These are phyloP conservation scores for Pyralis farinalis DNA, from an alignment of 2,888 invertebrate genomes.

Conservation along the genomic window DNA sequence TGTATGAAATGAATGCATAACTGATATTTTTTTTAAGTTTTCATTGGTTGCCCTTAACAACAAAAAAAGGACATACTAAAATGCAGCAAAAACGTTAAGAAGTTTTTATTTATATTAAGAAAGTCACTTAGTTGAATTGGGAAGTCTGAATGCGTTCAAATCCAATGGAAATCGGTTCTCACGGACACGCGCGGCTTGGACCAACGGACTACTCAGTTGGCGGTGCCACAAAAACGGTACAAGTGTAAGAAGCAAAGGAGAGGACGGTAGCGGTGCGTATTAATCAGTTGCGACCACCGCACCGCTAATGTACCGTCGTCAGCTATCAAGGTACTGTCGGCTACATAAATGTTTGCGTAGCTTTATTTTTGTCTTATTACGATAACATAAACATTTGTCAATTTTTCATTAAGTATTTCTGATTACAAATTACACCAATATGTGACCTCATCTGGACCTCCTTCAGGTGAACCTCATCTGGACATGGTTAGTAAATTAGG, in stretches of 20 bases:
- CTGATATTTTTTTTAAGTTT: too few relatives aligned
- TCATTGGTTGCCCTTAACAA: too few relatives aligned
- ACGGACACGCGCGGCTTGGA: constrained; percentile 60
- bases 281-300: constrained; percentile 53
- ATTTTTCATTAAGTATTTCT: too few relatives aligned
- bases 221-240: constrained; percentile 10
- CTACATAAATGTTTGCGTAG: constrained; percentile 13
- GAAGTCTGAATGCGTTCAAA: neutral
- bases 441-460: too few relatives aligned
- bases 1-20: too few relatives aligned
- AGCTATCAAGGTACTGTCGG: constrained; percentile 38
- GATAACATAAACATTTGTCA: too few relatives aligned
- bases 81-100: neutral
- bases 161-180: constrained; percentile 56
- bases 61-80: too few relatives aligned
- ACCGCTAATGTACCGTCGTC: constrained; percentile 25
- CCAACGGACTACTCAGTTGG: constrained; percentile 16
- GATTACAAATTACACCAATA: too few relatives aligned
- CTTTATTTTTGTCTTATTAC: too few relatives aligned
- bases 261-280: constrained; percentile 56
- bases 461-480: too few relatives aligned
- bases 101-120: neutral
- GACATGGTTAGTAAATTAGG: too few relatives aligned
- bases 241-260: constrained; percentile 38
- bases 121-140: constrained; percentile 3